Evolutionary conservation across 1,140 invertebrate genomes (phyloP), one percentile per base, ranked within the genome.

Genomic region (Laupala kohalensis): DNA sequence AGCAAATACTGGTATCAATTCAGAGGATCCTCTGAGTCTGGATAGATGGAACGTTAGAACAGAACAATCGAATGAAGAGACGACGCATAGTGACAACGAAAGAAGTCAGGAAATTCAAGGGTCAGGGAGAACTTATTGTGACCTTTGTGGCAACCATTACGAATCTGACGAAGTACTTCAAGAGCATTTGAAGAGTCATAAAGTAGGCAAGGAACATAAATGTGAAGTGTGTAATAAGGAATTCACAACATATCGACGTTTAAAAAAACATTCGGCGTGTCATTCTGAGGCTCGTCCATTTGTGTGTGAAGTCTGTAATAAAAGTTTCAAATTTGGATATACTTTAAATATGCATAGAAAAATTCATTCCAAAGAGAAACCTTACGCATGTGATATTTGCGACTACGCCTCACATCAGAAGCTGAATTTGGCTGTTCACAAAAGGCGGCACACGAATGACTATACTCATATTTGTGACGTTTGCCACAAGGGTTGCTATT

Each of bases 201-300:
- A n/a, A n/a, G n/a, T n/a, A n/a, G 29, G 15, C 15, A 69, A 72
- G 62, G 63, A 64, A 27, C 9, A 19, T 3, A 30, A 69, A 6
- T 90, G 88, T 75, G 85, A 88, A 71, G 79, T 84, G 64, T 90
- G 88, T 72, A 85, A 79, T 4, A 86, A 86, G 75, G 78, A 77
- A 12, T 87, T 86, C 77, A 80, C 81, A 4, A 82, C 82, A 0
- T 80, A 81, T 37, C 83, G 84, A 0, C 81, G 83, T 9, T 76
- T 84, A 6, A 85, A 85, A 74, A 84, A 84, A 5, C 83, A 84
- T 27, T 75, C 80, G 30, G 76, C 83, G 12, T 66, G 80, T 6
- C 86, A 87, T 77, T 79, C 77, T n/a, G 78, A 79, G 3, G 79
- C 76, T 0, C 80, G 83, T 4, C 85, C 85, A 0, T 82, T 83